Evolutionary conservation across 2,113 vertebrate species (phyloP).

Genomic region (Lepus europaeus): DNA sequence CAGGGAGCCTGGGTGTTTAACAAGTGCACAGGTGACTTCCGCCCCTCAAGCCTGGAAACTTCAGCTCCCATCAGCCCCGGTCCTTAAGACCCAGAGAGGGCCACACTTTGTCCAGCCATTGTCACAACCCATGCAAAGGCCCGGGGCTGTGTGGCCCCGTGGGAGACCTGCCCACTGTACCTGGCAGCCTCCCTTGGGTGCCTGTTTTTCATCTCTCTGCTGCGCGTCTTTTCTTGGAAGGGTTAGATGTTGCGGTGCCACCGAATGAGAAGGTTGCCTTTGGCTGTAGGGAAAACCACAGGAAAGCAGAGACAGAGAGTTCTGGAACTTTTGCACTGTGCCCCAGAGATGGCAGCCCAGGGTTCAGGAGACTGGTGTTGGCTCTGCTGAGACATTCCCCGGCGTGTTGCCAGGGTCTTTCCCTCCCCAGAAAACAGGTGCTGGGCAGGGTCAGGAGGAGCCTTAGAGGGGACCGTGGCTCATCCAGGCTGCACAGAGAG

Average conservation of each 20-base stretch:
- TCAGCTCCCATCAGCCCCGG: neutral
- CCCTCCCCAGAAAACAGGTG: neutral
- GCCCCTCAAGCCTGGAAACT: too few relatives aligned
- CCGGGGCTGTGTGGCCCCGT: rapidly evolving
- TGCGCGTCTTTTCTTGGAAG: neutral
- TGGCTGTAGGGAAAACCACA: neutral
- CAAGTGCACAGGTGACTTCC: neutral
- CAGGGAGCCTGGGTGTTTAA: neutral
- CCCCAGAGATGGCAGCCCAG: neutral
- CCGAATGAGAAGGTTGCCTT: neutral
- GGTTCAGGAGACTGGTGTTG: neutral
- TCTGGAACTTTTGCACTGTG: neutral
- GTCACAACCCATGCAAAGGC: neutral
- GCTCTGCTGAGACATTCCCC: neutral
- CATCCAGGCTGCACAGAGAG: neutral
- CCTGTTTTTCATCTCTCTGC: neutral
- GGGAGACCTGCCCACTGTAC: rapidly evolving
- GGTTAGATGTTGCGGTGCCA: too few relatives aligned
- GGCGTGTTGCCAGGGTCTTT: neutral
- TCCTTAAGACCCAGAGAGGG: too few relatives aligned
- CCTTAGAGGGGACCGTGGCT: neutral
- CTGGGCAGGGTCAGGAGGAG: neutral
- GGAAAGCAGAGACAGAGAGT: neutral
- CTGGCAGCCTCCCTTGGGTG: neutral
- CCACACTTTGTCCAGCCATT: neutral